Base-by-base conservation (phyloP, 2,113 vertebrate species). In the Takifugu flavidus region DNA sequence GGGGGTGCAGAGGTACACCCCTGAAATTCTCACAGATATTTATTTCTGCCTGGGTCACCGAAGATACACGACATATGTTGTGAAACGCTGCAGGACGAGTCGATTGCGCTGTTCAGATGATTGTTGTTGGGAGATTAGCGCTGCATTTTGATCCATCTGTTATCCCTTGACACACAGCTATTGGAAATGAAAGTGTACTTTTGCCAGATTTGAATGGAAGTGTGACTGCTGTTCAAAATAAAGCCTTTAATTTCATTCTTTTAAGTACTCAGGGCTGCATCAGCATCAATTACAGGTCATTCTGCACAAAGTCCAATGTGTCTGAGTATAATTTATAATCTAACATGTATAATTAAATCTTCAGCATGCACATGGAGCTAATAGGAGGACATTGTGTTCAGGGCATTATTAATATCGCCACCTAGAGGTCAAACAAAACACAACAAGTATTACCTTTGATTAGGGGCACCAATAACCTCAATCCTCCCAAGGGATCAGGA, bases 21-120 rank as follows among this genome's bases (percentile, higher is more conserved):
- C 70, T 65, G 11, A 62, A 65, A 87, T 83, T 90, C 87, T 87
- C 87, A 81, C 78, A 80, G 63, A 86, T 84, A 82, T 84, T 84
- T 80, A 75, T 75, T 39, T 39, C 34, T 39, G 75, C 64, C 65
- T 54, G 47, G 6, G 50, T 65, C 59, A 73, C 68, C 66, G 62
- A 63, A 52, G 67, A 69, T 25, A 25, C 2, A 20, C 8, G 26
- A 25, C 74, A 70, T 56, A 66, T 67, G 67, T 10, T 51, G 55
- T 55, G 44, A 65, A 67, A 80, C 52, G 31, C 57, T 25, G 71
- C 62, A 59, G 70, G 55, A 81, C 71, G 59, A 76, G 43, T 68
- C 47, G n/a, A 14, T 61, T 54, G 55, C 27, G 60, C 54, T 66
- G 61, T 28, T 63, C 54, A 59, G 42, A 29, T 66, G 52, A 67